Evolutionary conservation across 2,113 vertebrate species (phyloP).

Genomic region (Burhinus bistriatus): DNA sequence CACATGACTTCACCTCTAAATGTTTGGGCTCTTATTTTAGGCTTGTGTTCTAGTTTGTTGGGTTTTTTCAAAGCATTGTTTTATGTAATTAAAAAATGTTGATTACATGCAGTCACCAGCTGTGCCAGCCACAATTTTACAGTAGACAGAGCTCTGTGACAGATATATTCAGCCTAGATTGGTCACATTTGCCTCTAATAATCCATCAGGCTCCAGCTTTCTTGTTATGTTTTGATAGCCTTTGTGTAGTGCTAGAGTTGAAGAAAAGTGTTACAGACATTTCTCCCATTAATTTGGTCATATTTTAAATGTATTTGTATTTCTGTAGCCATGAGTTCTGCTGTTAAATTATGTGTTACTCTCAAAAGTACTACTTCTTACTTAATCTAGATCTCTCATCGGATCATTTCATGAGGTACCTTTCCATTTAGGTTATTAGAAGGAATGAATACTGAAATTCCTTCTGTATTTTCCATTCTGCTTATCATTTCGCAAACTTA

Average conservation of each 20-base stretch:
- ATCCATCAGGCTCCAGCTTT: neutral
- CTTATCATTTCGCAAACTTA: neutral
- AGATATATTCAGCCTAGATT: neutral
- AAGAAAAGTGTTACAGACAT: neutral
- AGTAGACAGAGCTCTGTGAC: neutral
- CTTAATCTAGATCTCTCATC: neutral
- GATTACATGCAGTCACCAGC: constrained; percentile 19
- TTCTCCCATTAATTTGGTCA: neutral
- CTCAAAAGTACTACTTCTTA: neutral
- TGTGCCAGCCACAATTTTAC: neutral
- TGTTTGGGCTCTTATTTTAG: neutral
- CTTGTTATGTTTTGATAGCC: neutral
- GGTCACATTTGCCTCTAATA: neutral
- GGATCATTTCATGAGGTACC: neutral
- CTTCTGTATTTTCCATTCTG: neutral
- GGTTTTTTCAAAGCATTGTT: neutral
- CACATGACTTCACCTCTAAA: neutral
- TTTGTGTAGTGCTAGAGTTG: neutral
- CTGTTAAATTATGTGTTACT: neutral
- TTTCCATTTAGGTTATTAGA: neutral
- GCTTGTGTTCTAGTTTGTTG: neutral
- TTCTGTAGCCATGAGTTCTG: neutral
- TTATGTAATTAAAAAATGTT: constrained; percentile 42
- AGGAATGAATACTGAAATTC: neutral
- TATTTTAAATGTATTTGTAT: neutral